Evolutionary conservation across 2,113 vertebrate genomes (phyloP).

Genomic region (Pao palembangensis): DNA sequence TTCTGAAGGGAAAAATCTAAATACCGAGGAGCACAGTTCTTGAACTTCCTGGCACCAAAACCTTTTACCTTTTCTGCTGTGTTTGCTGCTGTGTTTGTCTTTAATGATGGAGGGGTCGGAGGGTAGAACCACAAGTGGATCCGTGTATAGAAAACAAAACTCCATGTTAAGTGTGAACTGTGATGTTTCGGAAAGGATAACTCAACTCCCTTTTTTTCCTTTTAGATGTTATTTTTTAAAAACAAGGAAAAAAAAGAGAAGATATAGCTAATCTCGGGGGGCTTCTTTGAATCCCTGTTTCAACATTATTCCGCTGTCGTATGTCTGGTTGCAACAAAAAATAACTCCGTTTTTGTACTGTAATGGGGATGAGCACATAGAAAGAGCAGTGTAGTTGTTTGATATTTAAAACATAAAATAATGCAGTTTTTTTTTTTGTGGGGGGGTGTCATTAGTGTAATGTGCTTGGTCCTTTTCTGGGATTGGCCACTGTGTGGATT

Average conservation of each 20-base stretch:
- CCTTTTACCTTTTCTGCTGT: conserved; percentile 53
- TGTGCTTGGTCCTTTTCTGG: conserved; percentile 27
- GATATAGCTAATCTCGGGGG: conserved; percentile 46
- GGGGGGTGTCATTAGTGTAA: conserved; percentile 14
- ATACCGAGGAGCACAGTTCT: conserved; percentile 23
- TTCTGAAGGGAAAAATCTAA: conserved; percentile 28
- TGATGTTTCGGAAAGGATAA: conserved; percentile 72
- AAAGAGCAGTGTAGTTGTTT: conserved; percentile 46
- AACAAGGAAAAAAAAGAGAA: conserved; percentile 45
- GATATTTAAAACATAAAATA: conserved; percentile 36
- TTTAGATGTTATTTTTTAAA: conserved; percentile 61
- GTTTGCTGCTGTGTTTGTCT: conserved; percentile 63
- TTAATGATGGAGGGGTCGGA: conserved; percentile 29
- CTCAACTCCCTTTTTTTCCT: conserved; percentile 55
- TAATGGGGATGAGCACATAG: conserved; percentile 36
- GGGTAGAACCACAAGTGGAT: conserved; percentile 49
- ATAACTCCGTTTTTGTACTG: conserved; percentile 59
- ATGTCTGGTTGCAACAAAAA: conserved; percentile 62
- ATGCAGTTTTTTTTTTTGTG: conserved; percentile 23
- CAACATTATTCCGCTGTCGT: conserved; percentile 69
- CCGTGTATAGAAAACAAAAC: conserved; percentile 72
- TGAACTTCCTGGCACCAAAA: conserved; percentile 56
- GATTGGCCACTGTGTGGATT: conserved; percentile 31
- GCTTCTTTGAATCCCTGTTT: conserved; percentile 50
- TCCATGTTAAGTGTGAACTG: conserved; percentile 73